Conservation (phyloP, 1,140 invertebrate genomes). For the Eciton burchellii region DNA sequence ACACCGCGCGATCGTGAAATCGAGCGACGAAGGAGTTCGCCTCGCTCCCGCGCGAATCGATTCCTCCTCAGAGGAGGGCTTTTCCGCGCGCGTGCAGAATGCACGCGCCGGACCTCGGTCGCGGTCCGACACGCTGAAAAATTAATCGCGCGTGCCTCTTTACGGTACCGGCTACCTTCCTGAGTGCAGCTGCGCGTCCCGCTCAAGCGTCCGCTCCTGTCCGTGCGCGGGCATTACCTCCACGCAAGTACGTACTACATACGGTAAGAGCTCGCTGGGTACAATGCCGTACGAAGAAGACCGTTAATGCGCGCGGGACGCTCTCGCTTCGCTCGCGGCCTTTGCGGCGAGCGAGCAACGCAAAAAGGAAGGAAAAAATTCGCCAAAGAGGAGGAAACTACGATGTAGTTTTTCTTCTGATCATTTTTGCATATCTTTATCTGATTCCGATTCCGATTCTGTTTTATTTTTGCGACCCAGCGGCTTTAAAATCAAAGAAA, state of each 20-base stretch:
- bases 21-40: too few species aligned
- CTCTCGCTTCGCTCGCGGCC: background rate
- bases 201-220: slow-evolving; percentile 43
- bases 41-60: too few species aligned
- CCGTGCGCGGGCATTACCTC: slow-evolving; percentile 36
- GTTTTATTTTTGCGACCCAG: too few species aligned
- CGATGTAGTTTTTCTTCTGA: too few species aligned
- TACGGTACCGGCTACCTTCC: slow-evolving; percentile 48
- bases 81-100: background rate
- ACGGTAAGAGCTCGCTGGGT: slow-evolving; percentile 31
- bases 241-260: slow-evolving; percentile 38
- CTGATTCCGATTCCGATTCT: background rate
- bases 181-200: slow-evolving; percentile 25
- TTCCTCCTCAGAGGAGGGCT: too few species aligned
- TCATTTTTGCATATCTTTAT: background rate
- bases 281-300: slow-evolving; percentile 46
- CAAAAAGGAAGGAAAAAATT: background rate
- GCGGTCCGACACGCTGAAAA: slow-evolving; percentile 54
- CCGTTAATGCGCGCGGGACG: slow-evolving; percentile 38
- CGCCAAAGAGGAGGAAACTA: too few species aligned
- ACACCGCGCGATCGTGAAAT: too few species aligned
- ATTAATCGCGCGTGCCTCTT: slow-evolving; percentile 60
- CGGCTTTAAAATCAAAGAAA: too few species aligned
- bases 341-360: background rate
- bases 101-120: slow-evolving; percentile 9